These are phyloP conservation scores for Potorous gilbertii DNA, from an alignment of 2,797 vertebrate genomes.

Conservation along the genomic window DNA sequence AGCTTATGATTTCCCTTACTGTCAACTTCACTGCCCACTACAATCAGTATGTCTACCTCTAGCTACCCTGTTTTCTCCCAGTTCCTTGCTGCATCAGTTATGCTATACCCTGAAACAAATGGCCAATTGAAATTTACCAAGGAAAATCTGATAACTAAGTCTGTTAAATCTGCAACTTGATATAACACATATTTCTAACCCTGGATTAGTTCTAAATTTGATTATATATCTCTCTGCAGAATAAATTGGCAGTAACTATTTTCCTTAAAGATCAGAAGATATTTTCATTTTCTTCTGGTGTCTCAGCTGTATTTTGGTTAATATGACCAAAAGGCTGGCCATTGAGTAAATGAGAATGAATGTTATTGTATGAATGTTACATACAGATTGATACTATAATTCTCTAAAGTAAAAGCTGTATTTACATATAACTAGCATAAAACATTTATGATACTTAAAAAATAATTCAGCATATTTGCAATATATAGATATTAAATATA, in stretches of 20 bases:
- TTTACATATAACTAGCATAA: neutral
- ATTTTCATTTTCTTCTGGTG: neutral
- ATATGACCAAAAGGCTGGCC: neutral
- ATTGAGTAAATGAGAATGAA: neutral
- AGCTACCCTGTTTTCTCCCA: neutral
- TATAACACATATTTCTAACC: neutral
- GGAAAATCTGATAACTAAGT: neutral
- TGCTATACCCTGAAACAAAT: neutral
- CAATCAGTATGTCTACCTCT: neutral
- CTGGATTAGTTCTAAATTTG: neutral
- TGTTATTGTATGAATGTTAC: neutral
- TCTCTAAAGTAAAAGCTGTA: neutral
- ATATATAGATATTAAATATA: too few relatives aligned
- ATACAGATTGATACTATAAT: neutral
- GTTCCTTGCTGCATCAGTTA: neutral
- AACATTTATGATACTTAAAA: too few relatives aligned
- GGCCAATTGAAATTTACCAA: neutral
- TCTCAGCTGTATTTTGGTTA: neutral
- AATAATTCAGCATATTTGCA: neutral
- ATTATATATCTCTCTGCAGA: neutral
- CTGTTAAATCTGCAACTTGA: neutral
- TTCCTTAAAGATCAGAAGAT: neutral
- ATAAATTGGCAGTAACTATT: neutral
- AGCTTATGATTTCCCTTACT: neutral
- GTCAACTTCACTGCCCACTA: neutral